Base-by-base conservation (phyloP, 1,140 invertebrate genomes). In the Saccostrea cuccullata region DNA sequence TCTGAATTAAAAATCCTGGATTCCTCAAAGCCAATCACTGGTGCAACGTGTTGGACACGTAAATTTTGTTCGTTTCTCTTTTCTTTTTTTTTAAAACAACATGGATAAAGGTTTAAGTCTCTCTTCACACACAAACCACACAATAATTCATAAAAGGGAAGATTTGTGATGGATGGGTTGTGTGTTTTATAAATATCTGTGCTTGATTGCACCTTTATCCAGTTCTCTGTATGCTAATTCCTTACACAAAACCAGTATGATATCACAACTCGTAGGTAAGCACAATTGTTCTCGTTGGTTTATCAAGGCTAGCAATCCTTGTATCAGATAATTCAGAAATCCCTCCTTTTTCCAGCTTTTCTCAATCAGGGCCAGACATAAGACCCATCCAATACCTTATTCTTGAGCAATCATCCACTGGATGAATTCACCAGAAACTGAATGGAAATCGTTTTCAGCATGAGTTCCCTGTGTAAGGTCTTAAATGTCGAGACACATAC, bases 261-360 rank as follows among this genome's bases (percentile, higher is more conserved):
- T 73, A 73, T 73, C 70, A 73, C 70, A 73, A 15, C 70, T 73
- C 30, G 23, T 73, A 73, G 70, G 70, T 73, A 73, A 36, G 26
- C 70, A 13, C 30, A 36, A 73, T 73, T 73, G 26, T 73, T 73
- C 70, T 73, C 70, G 23, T 30, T 15, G 23, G 30, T 73, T 73
- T 73, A 73, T 30, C 70, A 73, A 73, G 11, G 26, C 70, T 30
- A 15, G 26, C 23, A 73, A 73, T 73, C 70, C 70, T 40, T 73
- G 70, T 73, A 73, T 73, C 70, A 73, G 70, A 73, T 73, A 73
- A 30, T 73, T 30, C 70, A 73, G 70, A 73, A 73, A 73, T 73
- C 70, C 30, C 70, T 73, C 70, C 70, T 30, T 73, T 30, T 73
- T 73, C 70, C 26, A 15, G 70, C 26, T 26, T 73, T 30, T 73